Evolutionary conservation across 2,113 vertebrate species (phyloP), one percentile per base, ranked within the genome.

Genomic region (Piaya cayana): DNA sequence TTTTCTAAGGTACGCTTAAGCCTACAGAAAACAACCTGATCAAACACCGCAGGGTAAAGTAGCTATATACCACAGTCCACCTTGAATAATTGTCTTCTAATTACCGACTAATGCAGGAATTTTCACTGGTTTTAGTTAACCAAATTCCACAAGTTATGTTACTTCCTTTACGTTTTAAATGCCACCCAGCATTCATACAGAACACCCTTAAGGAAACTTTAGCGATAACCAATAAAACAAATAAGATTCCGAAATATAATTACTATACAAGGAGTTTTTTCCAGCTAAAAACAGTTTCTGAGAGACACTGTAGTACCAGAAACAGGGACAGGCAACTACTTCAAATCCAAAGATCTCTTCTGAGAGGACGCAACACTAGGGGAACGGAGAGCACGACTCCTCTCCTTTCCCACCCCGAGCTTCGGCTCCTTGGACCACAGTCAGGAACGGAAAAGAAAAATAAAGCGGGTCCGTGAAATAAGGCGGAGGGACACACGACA

Each of bases 221-320:
- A 63, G 8, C 1, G 1, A 15, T 11, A 50, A 5, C 19, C 12
- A 18, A 19, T 5, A 21, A 63, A 78, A 59, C 5, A 74, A 72
- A 3, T 32, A 64, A 42, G 20, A 20, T 8, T 15, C 16, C 3
- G 10, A 26, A 27, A 27, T 2, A 5, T 37, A 42, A 1, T 5
- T 27, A 32, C 29, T 42, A 56, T 13, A 49, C 14, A 55, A 32
- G 2, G 16, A 62, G 11, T 3, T 47, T 62, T 56, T 36, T 3
- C 9, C 1, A 18, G 18, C 32, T 76, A 39, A 85, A 76, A 79
- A 18, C 49, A 42, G 53, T 36, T 58, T 8, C 16, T 32, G 8
- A 55, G 12, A 52, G 16, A 62, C 70, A 75, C 36, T 39, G 49
- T 56, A 60, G 23, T 21, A 59, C 17, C 39, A 67, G 47, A 21